Evolutionary conservation across 2,113 vertebrate genomes (phyloP).

Genomic region (Notiomystis cincta): DNA sequence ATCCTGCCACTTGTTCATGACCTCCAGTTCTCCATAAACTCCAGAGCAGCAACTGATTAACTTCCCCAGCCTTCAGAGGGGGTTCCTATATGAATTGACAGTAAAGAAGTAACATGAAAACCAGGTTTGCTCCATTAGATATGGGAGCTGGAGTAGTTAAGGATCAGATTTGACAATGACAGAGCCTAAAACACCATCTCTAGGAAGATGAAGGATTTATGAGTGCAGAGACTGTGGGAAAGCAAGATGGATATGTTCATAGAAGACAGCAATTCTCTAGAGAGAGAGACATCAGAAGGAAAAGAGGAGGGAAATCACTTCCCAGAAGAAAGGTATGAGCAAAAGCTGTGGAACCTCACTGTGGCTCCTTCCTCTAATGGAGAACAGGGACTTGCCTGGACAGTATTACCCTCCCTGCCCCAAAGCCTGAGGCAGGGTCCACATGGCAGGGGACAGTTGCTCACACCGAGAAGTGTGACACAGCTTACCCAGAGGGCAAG

Average conservation of each 20-base stretch:
- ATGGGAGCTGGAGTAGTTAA: not conserved
- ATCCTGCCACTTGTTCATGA: not conserved
- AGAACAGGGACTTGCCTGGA: not conserved
- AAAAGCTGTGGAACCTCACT: not conserved
- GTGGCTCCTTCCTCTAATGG: not conserved
- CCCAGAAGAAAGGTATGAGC: not conserved
- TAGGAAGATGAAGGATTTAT: conserved; percentile 44
- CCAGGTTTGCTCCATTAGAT: not conserved
- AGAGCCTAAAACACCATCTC: not conserved
- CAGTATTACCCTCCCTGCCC: not conserved
- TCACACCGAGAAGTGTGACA: not conserved
- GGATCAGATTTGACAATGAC: not conserved
- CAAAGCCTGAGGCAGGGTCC: not conserved
- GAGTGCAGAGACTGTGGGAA: not conserved
- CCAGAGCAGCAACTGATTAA: not conserved
- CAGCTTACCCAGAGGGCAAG: not conserved
- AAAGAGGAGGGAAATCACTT: not conserved
- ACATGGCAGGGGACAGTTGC: not conserved
- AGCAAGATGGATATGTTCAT: not conserved
- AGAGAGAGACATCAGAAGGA: not conserved
- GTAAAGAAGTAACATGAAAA: not conserved
- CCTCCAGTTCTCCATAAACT: not conserved
- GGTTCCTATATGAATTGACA: not conserved
- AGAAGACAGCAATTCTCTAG: conserved; percentile 24
- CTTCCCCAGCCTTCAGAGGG: not conserved